phyloP scores from a whole-genome alignment of 2,888 invertebrate species.

The Chrysina gloriosa region DNA sequence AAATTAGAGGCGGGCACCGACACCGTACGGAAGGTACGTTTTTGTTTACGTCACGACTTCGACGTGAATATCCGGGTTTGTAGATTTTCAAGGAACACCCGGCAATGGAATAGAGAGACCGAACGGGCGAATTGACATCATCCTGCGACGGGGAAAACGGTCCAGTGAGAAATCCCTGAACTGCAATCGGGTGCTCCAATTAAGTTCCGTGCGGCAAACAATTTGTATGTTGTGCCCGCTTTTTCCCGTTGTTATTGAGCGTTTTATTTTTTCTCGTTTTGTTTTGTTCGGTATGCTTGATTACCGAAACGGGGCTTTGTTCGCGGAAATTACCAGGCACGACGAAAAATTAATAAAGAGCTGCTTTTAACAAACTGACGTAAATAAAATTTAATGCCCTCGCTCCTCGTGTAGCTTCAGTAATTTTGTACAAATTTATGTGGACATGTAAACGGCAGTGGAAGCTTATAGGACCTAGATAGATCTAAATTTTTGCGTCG shows the following conservation, averaged over 20 bases:
- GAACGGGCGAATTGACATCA: neutral
- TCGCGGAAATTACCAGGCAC: neutral
- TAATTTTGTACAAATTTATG: no score
- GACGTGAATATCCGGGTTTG: no score
- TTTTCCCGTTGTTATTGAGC: neutral
- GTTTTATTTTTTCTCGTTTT: neutral
- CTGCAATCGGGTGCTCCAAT: conserved; percentile 14
- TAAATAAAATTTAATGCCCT: neutral
- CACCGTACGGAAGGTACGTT: neutral
- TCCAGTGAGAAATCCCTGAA: conserved; percentile 2
- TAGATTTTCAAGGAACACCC: no score
- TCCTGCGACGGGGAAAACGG: neutral
- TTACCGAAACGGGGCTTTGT: neutral
- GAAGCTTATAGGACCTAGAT: no score
- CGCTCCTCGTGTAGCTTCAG: no score
- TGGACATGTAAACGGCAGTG: no score
- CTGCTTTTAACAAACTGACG: neutral
- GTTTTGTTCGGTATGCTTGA: neutral
- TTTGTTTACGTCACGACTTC: neutral
- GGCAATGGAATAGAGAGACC: neutral
- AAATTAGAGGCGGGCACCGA: conserved; percentile 6
- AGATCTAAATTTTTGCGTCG: no score
- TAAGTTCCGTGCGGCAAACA: conserved; percentile 18
- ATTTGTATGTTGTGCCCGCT: neutral
- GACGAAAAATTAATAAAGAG: neutral